These are phyloP conservation scores for Neomonachus schauinslandi DNA, from an alignment of 2,113 vertebrate species.

Conservation along the genomic window DNA sequence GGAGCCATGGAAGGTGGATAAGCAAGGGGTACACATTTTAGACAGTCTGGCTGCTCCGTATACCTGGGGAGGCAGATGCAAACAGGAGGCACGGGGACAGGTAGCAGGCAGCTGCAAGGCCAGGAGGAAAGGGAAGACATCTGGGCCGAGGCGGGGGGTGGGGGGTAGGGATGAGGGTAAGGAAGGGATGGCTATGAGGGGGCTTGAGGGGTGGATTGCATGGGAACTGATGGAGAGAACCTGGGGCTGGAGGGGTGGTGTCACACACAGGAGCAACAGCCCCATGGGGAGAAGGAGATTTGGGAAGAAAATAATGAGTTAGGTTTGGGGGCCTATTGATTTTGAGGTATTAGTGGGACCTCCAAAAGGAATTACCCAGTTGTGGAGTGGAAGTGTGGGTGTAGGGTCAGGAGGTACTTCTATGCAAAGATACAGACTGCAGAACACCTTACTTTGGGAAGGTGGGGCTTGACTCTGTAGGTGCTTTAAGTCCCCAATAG, in stretches of 20 bases:
- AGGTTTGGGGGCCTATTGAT: background rate
- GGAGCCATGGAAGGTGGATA: background rate
- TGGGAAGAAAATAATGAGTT: background rate
- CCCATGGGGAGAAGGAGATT: background rate
- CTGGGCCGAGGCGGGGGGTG: background rate
- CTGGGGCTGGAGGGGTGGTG: too few relatives aligned
- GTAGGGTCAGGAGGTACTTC: background rate
- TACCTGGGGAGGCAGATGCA: background rate
- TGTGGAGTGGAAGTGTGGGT: background rate
- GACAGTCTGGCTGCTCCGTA: background rate
- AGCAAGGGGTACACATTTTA: background rate
- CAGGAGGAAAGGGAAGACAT: background rate
- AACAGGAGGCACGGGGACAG: background rate
- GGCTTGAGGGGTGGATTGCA: background rate
- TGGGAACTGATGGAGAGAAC: background rate
- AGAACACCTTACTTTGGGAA: background rate
- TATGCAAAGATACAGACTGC: background rate
- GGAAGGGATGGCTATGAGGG: background rate
- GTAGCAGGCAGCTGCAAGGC: background rate
- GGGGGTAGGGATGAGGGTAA: background rate
- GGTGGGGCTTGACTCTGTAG: fast-evolving
- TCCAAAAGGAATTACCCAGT: background rate
- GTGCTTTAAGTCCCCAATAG: background rate
- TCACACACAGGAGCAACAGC: background rate
- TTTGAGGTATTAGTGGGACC: background rate